Evolutionary conservation across 2,888 invertebrate genomes (phyloP).

Genomic region (Dione juno): DNA sequence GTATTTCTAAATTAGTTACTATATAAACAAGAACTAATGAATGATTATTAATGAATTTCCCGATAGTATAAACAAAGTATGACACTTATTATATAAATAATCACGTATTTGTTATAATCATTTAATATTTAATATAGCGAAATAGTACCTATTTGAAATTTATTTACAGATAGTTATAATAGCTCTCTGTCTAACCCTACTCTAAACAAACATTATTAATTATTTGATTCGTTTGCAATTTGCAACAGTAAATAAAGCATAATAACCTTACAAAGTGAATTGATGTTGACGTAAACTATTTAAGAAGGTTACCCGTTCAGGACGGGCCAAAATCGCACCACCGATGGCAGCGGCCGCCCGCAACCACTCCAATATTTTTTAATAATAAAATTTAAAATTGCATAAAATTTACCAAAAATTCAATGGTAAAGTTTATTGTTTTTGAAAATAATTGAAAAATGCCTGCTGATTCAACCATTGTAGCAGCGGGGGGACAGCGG

Average conservation of each 20-base stretch:
- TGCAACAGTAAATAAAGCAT: slow-evolving; percentile 41
- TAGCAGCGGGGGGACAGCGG: slow-evolving; percentile 63
- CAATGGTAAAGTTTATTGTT: slow-evolving; percentile 37
- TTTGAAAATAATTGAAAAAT: slow-evolving; percentile 54
- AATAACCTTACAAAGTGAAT: slow-evolving; percentile 73
- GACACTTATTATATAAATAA: too few relatives aligned
- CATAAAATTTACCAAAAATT: slow-evolving; percentile 31
- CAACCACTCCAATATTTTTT: slow-evolving; percentile 47
- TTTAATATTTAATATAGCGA: too few relatives aligned
- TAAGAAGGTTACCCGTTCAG: slow-evolving; percentile 71
- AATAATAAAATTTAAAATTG: slow-evolving; percentile 22
- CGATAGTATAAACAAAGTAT: too few relatives aligned
- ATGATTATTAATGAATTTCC: too few relatives aligned
- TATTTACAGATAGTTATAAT: background rate
- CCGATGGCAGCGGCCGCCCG: slow-evolving; percentile 70
- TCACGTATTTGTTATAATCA: too few relatives aligned
- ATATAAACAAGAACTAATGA: too few relatives aligned
- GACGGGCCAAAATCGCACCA: slow-evolving; percentile 68
- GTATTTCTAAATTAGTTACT: too few relatives aligned
- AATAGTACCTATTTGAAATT: too few relatives aligned
- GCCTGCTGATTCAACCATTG: slow-evolving; percentile 78
- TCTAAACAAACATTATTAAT: slow-evolving; percentile 25
- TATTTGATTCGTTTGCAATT: slow-evolving; percentile 43
- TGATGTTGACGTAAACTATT: slow-evolving; percentile 72
- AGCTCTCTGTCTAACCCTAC: slow-evolving; percentile 28